Conservation (phyloP, 2,113 vertebrate genomes). For the Tragelaphus imberbis region DNA sequence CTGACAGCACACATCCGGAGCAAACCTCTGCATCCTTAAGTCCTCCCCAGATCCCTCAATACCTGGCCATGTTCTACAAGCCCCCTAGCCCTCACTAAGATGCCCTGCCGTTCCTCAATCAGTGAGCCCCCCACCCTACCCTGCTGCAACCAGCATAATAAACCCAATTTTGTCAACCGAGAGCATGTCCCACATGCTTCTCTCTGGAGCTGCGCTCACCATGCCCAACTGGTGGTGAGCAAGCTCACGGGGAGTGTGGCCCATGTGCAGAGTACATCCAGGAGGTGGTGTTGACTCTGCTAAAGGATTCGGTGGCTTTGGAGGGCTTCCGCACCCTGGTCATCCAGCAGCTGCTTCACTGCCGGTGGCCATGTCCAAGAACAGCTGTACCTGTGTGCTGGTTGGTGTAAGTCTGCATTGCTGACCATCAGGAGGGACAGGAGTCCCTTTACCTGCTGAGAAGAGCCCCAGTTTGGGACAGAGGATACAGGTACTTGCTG, state of each 20-base stretch:
- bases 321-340: background rate
- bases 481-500: accelerated
- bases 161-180: background rate
- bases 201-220: background rate
- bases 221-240: background rate
- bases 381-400: accelerated
- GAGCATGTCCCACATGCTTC: background rate
- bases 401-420: accelerated
- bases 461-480: background rate
- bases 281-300: background rate
- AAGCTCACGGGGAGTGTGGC: background rate
- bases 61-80: background rate
- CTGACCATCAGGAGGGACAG: background rate
- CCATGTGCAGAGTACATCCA: accelerated
- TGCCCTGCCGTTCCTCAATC: accelerated
- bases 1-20: accelerated
- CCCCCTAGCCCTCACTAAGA: background rate
- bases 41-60: background rate
- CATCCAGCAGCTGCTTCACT: background rate
- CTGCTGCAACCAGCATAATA: too few species aligned
- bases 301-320: background rate
- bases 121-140: background rate
- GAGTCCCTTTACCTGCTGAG: background rate
- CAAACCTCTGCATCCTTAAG: background rate
- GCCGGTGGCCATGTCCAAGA: background rate